Conservation (phyloP, 2,888 invertebrate genomes). For the Mesorhabditis belari region DNA sequence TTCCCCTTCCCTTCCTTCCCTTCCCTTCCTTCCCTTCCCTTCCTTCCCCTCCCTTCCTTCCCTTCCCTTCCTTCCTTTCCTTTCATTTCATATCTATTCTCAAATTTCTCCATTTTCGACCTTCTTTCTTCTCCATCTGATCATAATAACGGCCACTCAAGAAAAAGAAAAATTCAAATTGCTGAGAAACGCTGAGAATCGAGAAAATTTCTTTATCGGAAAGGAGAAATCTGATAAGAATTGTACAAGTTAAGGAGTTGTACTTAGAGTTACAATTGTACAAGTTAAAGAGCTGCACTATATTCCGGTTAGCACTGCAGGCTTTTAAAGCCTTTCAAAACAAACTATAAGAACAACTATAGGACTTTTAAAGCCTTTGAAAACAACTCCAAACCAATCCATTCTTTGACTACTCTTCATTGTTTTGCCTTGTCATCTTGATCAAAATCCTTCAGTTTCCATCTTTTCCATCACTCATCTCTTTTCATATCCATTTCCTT, state of each 20-base stretch:
- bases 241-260: no score
- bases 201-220: no score
- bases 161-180: no score
- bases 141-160: conserved; percentile 3
- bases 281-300: no score
- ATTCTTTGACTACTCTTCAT: conserved; percentile 8
- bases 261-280: no score
- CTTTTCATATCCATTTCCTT: conserved; percentile 8
- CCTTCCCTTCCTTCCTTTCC: conserved; percentile 1
- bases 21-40: neutral
- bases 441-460: conserved; percentile 5
- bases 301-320: no score
- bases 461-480: neutral
- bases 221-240: no score
- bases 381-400: neutral
- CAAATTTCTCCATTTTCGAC: conserved; percentile 9
- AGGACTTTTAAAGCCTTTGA: conserved; percentile 7
- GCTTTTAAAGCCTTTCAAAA: conserved; percentile 1
- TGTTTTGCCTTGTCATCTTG: no score
- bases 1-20: conserved; percentile 1
- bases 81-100: neutral
- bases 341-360: conserved; percentile 5
- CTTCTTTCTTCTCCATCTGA: neutral
- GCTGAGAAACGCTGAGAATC: no score
- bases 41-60: neutral